Percentiles rank a stretch among this genome's conserved stretches.
Conservation (phyloP, 1,140 invertebrate species). For the Nasonia vitripennis region DNA sequence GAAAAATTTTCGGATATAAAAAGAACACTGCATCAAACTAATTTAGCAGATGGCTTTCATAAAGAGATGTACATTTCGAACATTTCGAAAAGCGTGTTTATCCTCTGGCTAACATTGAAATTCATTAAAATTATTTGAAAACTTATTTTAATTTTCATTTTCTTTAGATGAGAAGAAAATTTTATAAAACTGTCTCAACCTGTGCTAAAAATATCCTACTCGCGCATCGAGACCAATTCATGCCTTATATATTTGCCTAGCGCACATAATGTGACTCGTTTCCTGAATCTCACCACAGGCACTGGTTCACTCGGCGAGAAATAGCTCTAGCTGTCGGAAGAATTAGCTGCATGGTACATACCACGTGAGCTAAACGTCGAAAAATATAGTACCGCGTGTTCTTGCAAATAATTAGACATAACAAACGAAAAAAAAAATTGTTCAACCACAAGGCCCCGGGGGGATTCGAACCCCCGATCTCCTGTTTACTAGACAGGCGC, state of each 20-base stretch:
- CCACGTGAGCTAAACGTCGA: too few species aligned
- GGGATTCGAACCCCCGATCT: constrained; percentile 78
- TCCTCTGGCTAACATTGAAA: too few species aligned
- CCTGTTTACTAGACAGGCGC: constrained; percentile 79
- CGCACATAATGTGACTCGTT: neutral
- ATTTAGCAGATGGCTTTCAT: too few species aligned
- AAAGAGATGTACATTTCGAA: too few species aligned
- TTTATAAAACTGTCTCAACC: too few species aligned
- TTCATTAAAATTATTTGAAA: too few species aligned
- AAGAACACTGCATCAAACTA: too few species aligned
- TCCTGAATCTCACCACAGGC: neutral
- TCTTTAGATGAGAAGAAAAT: too few species aligned
- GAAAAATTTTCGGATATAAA: too few species aligned
- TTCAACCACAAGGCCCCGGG: constrained; percentile 68
- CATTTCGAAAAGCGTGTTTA: too few species aligned
- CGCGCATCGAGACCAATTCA: neutral
- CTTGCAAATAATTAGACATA: neutral
- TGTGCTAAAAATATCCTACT: neutral
- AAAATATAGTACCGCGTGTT: too few species aligned
- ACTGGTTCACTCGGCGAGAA: neutral
- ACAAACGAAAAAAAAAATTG: neutral
- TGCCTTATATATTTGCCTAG: neutral
- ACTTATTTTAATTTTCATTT: too few species aligned
- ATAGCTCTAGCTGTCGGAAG: neutral
- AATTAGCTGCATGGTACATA: neutral